Conservation (phyloP, 2,113 vertebrate species). For the Dunckerocampus dactyliophorus region DNA sequence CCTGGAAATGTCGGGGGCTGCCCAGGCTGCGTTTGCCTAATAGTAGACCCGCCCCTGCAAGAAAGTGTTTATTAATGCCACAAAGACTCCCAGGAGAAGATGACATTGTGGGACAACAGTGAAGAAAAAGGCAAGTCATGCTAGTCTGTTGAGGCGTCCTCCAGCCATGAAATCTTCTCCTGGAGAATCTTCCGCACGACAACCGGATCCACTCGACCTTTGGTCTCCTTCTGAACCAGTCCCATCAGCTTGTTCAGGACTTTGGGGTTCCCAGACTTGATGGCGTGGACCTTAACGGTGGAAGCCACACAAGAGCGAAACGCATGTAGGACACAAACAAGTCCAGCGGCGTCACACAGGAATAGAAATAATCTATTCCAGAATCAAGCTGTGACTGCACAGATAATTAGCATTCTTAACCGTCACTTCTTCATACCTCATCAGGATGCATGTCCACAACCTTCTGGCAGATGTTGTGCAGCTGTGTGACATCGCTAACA, state of each 20-base stretch:
- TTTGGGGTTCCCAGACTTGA: conserved; percentile 82
- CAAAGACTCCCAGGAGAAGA: too few relatives aligned
- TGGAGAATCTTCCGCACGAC: conserved; percentile 79
- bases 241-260: conserved; percentile 92
- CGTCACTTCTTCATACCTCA: conserved; percentile 78
- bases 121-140: too few relatives aligned
- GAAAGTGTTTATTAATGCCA: too few relatives aligned
- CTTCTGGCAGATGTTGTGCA: conserved; percentile 81
- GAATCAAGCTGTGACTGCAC: too few relatives aligned
- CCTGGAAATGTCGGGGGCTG: too few relatives aligned
- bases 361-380: too few relatives aligned
- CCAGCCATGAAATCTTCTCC: conserved; percentile 63
- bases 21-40: too few relatives aligned
- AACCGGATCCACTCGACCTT: conserved; percentile 78
- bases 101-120: too few relatives aligned
- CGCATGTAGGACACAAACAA: neutral
- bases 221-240: conserved; percentile 80
- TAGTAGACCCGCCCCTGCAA: too few relatives aligned
- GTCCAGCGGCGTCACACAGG: neutral
- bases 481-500: conserved; percentile 72
- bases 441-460: conserved; percentile 78
- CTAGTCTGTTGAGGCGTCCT: too few relatives aligned
- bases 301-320: neutral
- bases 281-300: conserved; percentile 75
- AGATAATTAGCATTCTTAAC: too few relatives aligned